Evolutionary conservation across 2,797 vertebrate species (phyloP).

Genomic region (Takifugu ocellatus): DNA sequence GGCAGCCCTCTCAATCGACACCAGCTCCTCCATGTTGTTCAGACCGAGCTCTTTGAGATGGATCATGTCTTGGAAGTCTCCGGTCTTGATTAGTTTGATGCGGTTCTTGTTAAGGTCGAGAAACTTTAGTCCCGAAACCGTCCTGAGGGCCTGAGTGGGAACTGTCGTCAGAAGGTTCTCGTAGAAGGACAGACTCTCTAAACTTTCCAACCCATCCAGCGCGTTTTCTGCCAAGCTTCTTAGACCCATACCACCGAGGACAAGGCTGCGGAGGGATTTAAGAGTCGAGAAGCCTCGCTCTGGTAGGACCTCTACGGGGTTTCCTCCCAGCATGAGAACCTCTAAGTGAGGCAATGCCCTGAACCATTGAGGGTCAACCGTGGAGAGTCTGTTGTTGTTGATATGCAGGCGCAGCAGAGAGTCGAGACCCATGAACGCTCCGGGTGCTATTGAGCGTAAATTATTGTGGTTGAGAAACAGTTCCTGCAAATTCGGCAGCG

Average conservation of each 20-base stretch:
- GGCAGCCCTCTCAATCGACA: constrained; percentile 92
- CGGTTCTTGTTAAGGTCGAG: constrained; percentile 97
- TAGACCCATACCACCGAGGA: constrained; percentile 91
- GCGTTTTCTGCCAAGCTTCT: constrained; percentile 84
- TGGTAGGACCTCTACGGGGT: constrained; percentile 86
- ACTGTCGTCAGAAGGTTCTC: constrained; percentile 88
- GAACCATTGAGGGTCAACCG: constrained; percentile 89
- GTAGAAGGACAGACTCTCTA: constrained; percentile 97
- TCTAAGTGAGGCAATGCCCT: constrained; percentile 84
- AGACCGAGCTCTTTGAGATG: constrained; percentile 96
- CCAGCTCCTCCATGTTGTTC: constrained; percentile 96
- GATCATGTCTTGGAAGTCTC: constrained; percentile 90
- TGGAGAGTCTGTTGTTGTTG: constrained; percentile 89
- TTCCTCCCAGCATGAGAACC: constrained; percentile 96
- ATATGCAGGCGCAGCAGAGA: constrained; percentile 89
- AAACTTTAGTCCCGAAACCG: constrained; percentile 90
- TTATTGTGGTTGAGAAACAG: constrained; percentile 97
- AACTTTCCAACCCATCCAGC: constrained; percentile 83
- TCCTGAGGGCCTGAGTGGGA: constrained; percentile 84
- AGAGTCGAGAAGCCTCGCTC: constrained; percentile 89
- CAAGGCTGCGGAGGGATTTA: constrained; percentile 87
- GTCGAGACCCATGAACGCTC: constrained; percentile 84
- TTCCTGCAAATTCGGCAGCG: constrained; percentile 88
- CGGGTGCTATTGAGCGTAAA: constrained; percentile 81
- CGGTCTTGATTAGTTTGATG: constrained; percentile 84